Conservation (phyloP, 2,888 invertebrate genomes). For the Busseola fusca region DNA sequence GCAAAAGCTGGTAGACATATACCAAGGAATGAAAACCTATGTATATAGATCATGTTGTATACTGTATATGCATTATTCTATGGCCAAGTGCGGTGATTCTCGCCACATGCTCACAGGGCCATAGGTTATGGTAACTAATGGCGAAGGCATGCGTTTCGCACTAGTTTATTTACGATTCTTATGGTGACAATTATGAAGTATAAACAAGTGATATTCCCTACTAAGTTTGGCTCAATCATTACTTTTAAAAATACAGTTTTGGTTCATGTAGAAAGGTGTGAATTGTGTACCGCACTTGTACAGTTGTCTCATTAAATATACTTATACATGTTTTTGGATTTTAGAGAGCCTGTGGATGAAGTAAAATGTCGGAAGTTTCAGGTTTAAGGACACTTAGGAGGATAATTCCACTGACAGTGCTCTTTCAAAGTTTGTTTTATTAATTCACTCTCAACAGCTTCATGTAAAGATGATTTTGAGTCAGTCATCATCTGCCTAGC, state of each 20-base stretch:
- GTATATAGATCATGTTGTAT: not conserved
- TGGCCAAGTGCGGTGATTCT: constrained; percentile 14
- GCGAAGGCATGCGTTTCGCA: not conserved
- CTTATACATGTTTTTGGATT: not conserved
- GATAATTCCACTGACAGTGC: not conserved
- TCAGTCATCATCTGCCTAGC: not conserved
- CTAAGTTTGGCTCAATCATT: not conserved
- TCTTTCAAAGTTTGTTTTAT: not conserved
- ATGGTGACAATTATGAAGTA: constrained; percentile 6
- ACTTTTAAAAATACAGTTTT: not conserved
- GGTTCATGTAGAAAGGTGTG: not conserved
- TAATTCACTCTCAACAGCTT: not conserved
- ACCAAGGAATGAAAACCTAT: not conserved
- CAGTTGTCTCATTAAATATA: not conserved
- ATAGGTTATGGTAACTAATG: constrained; percentile 22
- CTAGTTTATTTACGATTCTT: not conserved
- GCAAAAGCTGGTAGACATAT: too few relatives aligned
- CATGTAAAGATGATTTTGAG: not conserved
- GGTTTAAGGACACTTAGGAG: not conserved
- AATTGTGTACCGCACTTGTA: not conserved
- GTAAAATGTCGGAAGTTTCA: not conserved
- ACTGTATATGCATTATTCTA: not conserved
- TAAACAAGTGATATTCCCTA: constrained; percentile 6
- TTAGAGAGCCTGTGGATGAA: not conserved
- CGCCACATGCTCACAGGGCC: constrained; percentile 13